phyloP scores from a whole-genome alignment of 2,797 vertebrate species.

The Gadopsis bispinosus region DNA sequence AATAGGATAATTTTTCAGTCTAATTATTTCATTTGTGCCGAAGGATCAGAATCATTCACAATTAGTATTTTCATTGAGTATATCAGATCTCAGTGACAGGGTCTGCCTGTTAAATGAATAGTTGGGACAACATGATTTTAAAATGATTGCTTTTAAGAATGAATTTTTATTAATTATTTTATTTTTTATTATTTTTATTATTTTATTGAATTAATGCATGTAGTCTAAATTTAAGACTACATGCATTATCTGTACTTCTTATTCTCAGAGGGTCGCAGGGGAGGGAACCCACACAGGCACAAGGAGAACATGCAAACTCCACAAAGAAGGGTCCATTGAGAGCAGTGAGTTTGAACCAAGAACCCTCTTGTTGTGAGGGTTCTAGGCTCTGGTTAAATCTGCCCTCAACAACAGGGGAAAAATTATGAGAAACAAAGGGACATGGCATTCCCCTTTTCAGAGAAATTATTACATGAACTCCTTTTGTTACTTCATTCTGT shows the following conservation, averaged over 20 bases:
- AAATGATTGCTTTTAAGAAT: no score
- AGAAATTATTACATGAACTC: neutral
- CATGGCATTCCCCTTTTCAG: neutral
- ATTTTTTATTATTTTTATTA: no score
- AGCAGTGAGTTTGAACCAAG: no score
- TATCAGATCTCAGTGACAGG: neutral
- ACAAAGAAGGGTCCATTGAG: no score
- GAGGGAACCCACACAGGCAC: no score
- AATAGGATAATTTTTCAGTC: conserved; percentile 1
- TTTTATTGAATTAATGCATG: no score
- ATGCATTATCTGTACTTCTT: no score
- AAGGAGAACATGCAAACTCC: no score
- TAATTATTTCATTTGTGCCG: conserved; percentile 22
- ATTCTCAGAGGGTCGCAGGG: no score
- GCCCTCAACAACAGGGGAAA: neutral
- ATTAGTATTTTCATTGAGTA: conserved; percentile 21
- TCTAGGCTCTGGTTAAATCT: neutral
- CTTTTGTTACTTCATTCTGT: neutral
- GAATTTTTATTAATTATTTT: no score
- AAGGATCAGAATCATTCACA: conserved; percentile 6
- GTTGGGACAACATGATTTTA: neutral
- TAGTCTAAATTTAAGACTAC: no score
- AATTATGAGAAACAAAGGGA: neutral
- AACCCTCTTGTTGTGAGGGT: no score
- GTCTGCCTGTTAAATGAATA: neutral